Evolutionary conservation across 2,797 vertebrate genomes (phyloP).

Genomic region (Morus bassanus): DNA sequence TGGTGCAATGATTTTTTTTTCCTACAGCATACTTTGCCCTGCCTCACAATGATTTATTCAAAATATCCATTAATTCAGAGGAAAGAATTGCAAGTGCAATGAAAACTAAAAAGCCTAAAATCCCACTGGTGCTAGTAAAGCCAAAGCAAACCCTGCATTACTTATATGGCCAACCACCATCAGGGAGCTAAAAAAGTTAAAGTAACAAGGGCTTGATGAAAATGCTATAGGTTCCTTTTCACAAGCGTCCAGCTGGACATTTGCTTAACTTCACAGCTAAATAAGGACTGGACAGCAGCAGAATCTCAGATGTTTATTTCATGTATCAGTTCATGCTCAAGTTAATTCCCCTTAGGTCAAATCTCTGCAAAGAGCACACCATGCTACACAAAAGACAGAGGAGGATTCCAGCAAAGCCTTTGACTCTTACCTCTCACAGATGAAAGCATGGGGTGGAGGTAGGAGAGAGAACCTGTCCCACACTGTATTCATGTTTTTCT

Average conservation of each 20-base stretch:
- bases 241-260: background rate
- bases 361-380: background rate
- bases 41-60: conserved; percentile 29
- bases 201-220: background rate
- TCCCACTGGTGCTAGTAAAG: conserved; percentile 7
- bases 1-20: background rate
- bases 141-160: background rate
- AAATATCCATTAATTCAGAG: conserved; percentile 34
- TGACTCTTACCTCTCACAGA: background rate
- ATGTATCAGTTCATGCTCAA: background rate
- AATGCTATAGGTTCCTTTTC: background rate
- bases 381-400: background rate
- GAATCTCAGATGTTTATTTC: background rate
- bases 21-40: background rate
- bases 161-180: background rate
- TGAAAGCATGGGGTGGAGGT: background rate
- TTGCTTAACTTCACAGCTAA: background rate
- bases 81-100: background rate
- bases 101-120: background rate
- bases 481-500: background rate
- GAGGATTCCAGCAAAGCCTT: background rate
- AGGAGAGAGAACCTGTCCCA: background rate
- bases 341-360: background rate
- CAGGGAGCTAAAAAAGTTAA: background rate
- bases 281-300: background rate